Conservation (phyloP, 1,140 invertebrate genomes). For the Antheraea mylitta region DNA sequence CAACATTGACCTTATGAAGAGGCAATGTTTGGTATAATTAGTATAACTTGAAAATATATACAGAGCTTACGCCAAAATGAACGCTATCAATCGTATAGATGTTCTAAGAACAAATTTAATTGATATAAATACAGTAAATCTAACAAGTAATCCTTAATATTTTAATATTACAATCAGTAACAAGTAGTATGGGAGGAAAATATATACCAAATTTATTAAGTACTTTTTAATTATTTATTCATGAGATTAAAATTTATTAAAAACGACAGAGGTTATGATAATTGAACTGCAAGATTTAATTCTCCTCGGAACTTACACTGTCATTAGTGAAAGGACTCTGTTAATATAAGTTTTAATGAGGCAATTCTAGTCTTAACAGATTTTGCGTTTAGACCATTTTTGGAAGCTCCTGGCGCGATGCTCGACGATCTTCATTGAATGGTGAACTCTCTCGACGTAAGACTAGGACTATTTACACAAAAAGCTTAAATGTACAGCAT, state of each 20-base stretch:
- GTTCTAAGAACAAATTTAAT: too few species aligned
- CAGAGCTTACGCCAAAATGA: neutral
- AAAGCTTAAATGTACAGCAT: constrained; percentile 76
- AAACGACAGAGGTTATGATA: neutral
- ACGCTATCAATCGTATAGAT: neutral
- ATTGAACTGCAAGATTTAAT: neutral
- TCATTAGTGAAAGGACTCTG: neutral
- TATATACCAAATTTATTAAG: neutral
- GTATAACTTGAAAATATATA: neutral
- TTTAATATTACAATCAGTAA: neutral
- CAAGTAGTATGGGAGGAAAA: neutral
- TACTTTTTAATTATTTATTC: neutral
- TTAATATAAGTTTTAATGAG: constrained; percentile 3
- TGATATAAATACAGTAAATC: too few species aligned
- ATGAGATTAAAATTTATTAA: neutral
- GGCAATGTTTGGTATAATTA: neutral
- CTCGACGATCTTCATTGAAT: constrained; percentile 34
- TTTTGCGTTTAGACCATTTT: constrained; percentile 8
- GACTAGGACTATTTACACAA: constrained; percentile 72
- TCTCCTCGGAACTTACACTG: neutral
- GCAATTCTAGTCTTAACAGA: constrained; percentile 10
- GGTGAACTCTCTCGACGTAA: constrained; percentile 36
- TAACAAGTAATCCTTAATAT: neutral
- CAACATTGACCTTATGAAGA: neutral
- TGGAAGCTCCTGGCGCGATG: constrained; percentile 37